Evolutionary conservation across 37 sponge, comb jelly and placozoan genomes (phyloP), one percentile per base, ranked within the genome.

Genomic region (Ephydatia muelleri): DNA sequence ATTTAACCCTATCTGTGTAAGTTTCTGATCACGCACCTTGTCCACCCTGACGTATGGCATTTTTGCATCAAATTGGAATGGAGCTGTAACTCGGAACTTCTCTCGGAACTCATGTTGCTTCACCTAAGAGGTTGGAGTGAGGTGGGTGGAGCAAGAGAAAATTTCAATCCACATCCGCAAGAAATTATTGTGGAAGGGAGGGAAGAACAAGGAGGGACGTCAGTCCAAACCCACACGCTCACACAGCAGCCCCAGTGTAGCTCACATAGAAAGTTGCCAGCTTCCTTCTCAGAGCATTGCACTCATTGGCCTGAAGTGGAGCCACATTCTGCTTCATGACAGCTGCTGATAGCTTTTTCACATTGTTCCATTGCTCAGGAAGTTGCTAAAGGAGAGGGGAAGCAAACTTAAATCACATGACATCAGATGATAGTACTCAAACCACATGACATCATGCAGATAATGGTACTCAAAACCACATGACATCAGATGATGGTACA

Each of bases 61-160:
- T n/a, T n/a, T n/a, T n/a, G n/a, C n/a, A n/a, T 88, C 85, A 83
- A 84, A 97, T 19, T 35, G 35, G 67, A 99, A 94, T 29, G 99
- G 99, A 74, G 97, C 90, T 0, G 80, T 88, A 75, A 89, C 90
- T 72, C 97, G 89, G 89, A 99, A 99, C n/a, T 72, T 88, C 90
- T 99, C 99, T 68, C 99, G 70, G 86, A 99, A 99, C 39, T 94
- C 87, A 81, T 99, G 99, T 57, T 99, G 99, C 81, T 93, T 95
- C 49, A 94, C 91, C 87, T 89, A 75, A 12, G n/a, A n/a, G n/a
- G n/a, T n/a, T n/a, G n/a, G n/a, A n/a, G n/a, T n/a, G n/a, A n/a
- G n/a, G n/a, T n/a, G n/a, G n/a, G n/a, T n/a, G n/a, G n/a, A n/a
- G n/a, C n/a, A n/a, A n/a, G n/a, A n/a, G n/a, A n/a, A n/a, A n/a